These are phyloP conservation scores for Dicyrtomina minuta DNA, from an alignment of 2,888 invertebrate species.

Conservation along the genomic window DNA sequence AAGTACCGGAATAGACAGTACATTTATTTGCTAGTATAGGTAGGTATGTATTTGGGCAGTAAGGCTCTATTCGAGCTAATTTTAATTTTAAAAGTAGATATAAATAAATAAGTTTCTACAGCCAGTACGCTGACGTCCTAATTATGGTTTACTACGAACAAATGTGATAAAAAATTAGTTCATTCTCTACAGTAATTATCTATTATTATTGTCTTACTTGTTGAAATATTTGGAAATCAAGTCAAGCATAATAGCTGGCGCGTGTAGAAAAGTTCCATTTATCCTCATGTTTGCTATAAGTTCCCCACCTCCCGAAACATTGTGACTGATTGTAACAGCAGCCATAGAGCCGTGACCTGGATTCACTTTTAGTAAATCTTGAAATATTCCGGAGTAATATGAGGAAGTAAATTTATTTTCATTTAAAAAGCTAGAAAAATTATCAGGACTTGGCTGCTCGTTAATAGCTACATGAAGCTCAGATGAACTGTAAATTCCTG, in stretches of 20 bases:
- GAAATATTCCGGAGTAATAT: constrained; percentile 48
- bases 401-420: constrained; percentile 7
- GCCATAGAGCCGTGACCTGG: constrained; percentile 41
- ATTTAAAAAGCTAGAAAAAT: background rate
- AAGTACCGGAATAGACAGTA: no score
- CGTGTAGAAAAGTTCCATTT: constrained; percentile 78
- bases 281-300: constrained; percentile 61
- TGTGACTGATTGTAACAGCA: constrained; percentile 29
- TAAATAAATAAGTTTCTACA: no score
- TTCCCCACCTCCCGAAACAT: constrained; percentile 53
- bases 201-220: no score
- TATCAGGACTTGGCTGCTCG: background rate
- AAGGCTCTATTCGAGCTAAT: no score
- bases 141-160: background rate
- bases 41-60: no score
- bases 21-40: no score
- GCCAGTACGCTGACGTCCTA: no score
- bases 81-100: no score
- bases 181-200: no score
- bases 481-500: constrained; percentile 27
- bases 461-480: constrained; percentile 36
- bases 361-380: constrained; percentile 42
- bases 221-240: constrained; percentile 4
- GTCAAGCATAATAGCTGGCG: constrained; percentile 67
- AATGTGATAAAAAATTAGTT: no score